Base-by-base conservation (phyloP, 2,888 invertebrate species). In the Drosophila maculinotata region DNA sequence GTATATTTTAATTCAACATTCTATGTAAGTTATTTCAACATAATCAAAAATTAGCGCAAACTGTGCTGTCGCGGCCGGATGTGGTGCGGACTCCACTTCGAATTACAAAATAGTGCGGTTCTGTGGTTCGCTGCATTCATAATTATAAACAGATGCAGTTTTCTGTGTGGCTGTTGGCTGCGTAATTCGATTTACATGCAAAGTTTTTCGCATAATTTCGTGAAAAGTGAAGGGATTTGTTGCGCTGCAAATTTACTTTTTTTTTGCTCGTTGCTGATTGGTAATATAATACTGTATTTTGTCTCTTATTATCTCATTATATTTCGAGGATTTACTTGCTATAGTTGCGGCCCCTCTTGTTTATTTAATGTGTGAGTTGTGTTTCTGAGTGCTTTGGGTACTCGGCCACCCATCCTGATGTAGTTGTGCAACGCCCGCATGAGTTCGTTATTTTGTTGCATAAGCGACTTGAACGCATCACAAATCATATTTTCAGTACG, bases 51-150 rank as follows among this genome's bases (percentile, higher is more conserved):
- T 47, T 57, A 52, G 53, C 51, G 52, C 54, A 48, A 80, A 71
- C 59, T 56, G 31, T 52, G 69, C 44, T 48, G 36, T 26, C 28
- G n/a, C 52, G 48, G 28, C 49, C 65, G 71, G 71, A 74, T 76
- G 74, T 58, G 74, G 74, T 60, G 4, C 48, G 66, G 62, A 71
- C 52, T 66, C 48, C 68, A 63, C 52, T 75, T 44, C 45, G 65
- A 74, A 80, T 69, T 71, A 77, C 60, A 66, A 59, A 49, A 68
- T 58, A 52, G 45, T 76, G 70, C 53, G 80, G 77, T 48, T 47
- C 51, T 70, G 69, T 53, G 77, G 69, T 45, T 58, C 26, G 28
- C 47, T 48, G 72, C 59, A 49, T 66, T 66, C 60, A 57, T 59
- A 73, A 79, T 79, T 73, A 77, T 77, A 49, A 12, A n/a, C 47